Base-by-base conservation (phyloP, 2,888 invertebrate species). In the Leptinotarsa haldemani region DNA sequence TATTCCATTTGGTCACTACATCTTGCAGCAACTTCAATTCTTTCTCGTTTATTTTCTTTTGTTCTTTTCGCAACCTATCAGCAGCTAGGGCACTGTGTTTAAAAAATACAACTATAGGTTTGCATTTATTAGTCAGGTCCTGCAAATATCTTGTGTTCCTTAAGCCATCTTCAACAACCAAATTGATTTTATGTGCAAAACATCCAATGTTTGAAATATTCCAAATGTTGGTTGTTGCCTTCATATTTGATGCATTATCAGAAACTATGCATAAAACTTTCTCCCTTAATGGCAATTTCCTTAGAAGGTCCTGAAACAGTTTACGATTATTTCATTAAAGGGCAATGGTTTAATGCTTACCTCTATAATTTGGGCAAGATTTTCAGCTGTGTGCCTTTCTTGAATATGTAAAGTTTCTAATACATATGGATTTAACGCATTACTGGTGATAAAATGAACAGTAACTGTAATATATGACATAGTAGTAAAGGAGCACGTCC, bases 11-110 rank as follows among this genome's bases (percentile, higher is more conserved):
- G 18, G 65, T 65, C 4, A 15, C 25, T 18, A 70, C 40, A 46
- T 70, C 70, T 65, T 65, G 70, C 40, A 70, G 22, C n/a, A 65
- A n/a, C 46, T 65, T 70, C 25, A 70, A 52, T 53, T 63, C 15
- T 18, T 40, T 40, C 47, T 30, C 50, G 65, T 64, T 70, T 52
- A 52, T 25, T 13, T 70, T 64, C 12, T 64, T 25, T 50, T 70
- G 70, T 12, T 64, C 16, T 18, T 70, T 64, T 70, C 30, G 63
- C 48, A 65, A 30, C 7, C 30, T 30, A 1, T 30, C 30, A 30
- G 30, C 30, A 30, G 7, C 30, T 30, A 30, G 1, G 30, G 30
- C 7, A 30, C 7, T 30, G 30, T 7, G 30, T 20, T 53, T 47
- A 25, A 70, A 70, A 70, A 16, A 63, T 64, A 64, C 25, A 16